Evolutionary conservation across 2,113 vertebrate species (phyloP).

Genomic region (Formicarius rufipectus): DNA sequence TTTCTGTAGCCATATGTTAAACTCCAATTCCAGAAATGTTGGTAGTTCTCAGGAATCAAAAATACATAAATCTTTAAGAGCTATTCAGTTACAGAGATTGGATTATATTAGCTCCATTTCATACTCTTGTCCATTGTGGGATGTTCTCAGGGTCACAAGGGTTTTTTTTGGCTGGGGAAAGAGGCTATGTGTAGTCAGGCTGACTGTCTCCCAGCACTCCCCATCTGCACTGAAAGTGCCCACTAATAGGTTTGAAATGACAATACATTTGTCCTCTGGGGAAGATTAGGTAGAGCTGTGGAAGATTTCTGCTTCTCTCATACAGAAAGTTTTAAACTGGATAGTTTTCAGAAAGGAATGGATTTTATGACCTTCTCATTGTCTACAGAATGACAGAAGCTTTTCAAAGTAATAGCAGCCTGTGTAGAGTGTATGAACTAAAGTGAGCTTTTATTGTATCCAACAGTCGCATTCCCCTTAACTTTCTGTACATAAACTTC

Average conservation of each 20-base stretch:
- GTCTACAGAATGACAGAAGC: conserved; percentile 68
- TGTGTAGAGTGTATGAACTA: conserved; percentile 60
- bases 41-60: not conserved
- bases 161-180: not conserved
- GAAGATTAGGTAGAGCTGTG: not conserved
- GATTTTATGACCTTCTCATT: conserved; percentile 69
- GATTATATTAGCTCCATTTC: not conserved
- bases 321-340: conserved; percentile 35
- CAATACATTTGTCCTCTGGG: not conserved
- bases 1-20: not conserved
- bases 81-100: not conserved
- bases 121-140: not conserved
- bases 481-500: conserved; percentile 46
- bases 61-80: not conserved
- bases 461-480: not conserved
- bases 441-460: conserved; percentile 64
- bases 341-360: conserved; percentile 55
- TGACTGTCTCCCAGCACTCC: not conserved
- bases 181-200: not conserved
- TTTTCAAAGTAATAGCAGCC: conserved; percentile 72
- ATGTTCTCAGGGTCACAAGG: not conserved
- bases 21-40: not conserved
- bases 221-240: not conserved
- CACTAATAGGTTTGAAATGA: conserved; percentile 18
- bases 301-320: not conserved